Percentiles rank a stretch among this genome's conserved stretches.
phyloP scores from a whole-genome alignment of 1,140 invertebrate genomes.

The Sesamia nonagrioides region DNA sequence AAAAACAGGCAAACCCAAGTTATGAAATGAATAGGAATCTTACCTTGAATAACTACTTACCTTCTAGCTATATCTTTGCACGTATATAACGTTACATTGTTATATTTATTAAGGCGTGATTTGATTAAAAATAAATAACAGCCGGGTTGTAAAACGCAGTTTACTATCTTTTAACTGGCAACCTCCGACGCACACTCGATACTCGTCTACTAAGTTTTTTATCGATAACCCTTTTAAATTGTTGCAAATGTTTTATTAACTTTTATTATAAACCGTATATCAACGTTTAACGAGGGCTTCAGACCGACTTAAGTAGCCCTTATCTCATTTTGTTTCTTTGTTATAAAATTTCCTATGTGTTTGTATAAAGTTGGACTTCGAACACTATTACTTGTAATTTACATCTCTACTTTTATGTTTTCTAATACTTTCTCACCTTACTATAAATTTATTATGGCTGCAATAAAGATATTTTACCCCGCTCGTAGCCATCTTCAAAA shows the following conservation, averaged over 20 bases:
- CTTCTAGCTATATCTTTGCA: background rate
- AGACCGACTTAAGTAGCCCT: conserved; percentile 79
- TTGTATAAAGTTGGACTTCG: conserved; percentile 36
- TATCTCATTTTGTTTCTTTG: conserved; percentile 82
- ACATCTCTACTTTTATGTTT: conserved; percentile 43
- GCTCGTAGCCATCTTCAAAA: background rate
- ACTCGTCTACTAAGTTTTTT: conserved; percentile 77
- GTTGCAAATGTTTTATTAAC: conserved; percentile 86
- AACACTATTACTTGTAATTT: conserved; percentile 31
- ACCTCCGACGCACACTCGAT: conserved; percentile 74
- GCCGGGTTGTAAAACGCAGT: conserved; percentile 77
- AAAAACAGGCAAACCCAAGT: background rate
- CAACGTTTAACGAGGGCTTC: conserved; percentile 80
- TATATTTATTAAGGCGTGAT: conserved; percentile 56
- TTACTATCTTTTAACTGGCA: conserved; percentile 80
- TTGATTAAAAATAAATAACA: conserved; percentile 77
- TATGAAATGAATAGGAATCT: conserved; percentile 5
- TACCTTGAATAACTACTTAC: background rate
- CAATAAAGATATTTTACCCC: conserved; percentile 31
- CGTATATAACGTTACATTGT: conserved; percentile 56
- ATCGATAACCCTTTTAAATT: conserved; percentile 84
- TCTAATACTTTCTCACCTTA: conserved; percentile 37
- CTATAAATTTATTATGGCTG: conserved; percentile 40
- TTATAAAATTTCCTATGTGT: conserved; percentile 65
- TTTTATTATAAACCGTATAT: conserved; percentile 86